Conservation (phyloP, 2,113 vertebrate genomes). For the Cheilinus undulatus region DNA sequence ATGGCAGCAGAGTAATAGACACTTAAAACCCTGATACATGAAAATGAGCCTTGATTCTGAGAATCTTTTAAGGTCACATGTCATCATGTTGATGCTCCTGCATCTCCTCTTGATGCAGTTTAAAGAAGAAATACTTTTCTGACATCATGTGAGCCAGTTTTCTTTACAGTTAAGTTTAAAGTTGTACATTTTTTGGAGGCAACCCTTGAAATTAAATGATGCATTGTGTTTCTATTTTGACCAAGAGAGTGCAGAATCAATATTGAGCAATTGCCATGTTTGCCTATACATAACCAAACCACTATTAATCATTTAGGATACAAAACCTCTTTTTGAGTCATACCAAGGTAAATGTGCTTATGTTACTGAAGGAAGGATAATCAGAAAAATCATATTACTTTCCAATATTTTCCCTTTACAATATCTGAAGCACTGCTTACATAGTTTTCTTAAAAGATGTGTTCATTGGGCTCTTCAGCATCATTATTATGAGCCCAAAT, state of each 20-base stretch:
- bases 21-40: too few relatives aligned
- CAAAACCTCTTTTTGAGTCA: background rate
- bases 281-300: constrained; percentile 9
- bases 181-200: background rate
- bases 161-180: background rate
- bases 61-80: too few relatives aligned
- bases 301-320: background rate
- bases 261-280: constrained; percentile 1
- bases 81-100: too few relatives aligned
- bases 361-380: background rate
- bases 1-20: background rate
- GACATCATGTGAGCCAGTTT: background rate
- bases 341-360: background rate
- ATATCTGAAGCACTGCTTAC: background rate
- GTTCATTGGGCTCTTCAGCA: background rate
- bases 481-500: constrained; percentile 22
- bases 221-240: background rate
- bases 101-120: too few relatives aligned
- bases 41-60: too few relatives aligned
- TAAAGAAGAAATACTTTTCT: too few relatives aligned
- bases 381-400: background rate
- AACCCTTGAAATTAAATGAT: background rate
- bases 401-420: background rate
- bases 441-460: background rate
- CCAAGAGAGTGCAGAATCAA: constrained; percentile 13